phyloP scores from a whole-genome alignment of 2,888 invertebrate species.

The Drosophila parthenogenetica region DNA sequence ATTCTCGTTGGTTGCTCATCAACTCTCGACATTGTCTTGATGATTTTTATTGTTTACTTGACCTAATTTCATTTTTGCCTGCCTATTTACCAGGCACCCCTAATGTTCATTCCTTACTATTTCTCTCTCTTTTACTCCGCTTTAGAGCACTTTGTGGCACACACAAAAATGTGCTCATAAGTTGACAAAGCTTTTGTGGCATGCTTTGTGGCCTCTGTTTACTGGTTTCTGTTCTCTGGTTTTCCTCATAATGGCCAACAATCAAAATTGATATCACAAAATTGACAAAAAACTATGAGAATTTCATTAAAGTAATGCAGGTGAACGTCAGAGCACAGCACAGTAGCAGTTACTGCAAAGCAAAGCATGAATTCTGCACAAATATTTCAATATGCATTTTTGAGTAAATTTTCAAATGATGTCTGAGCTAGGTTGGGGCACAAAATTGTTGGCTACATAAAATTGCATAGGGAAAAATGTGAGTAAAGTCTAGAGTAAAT shows the following conservation, averaged over 20 bases:
- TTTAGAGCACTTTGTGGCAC: slow-evolving; percentile 18
- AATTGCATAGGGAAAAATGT: slow-evolving; percentile 19
- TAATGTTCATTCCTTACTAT: slow-evolving; percentile 26
- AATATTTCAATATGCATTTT: slow-evolving; percentile 69
- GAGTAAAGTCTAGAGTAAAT: too few species aligned
- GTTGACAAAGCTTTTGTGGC: slow-evolving; percentile 55
- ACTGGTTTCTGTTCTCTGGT: background rate
- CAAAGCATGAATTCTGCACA: slow-evolving; percentile 29
- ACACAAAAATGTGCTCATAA: slow-evolving; percentile 68
- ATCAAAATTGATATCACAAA: slow-evolving; percentile 71
- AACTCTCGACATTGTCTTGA: slow-evolving; percentile 65
- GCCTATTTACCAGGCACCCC: slow-evolving; percentile 44
- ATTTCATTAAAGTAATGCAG: slow-evolving; percentile 41
- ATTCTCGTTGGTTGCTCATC: slow-evolving; percentile 52
- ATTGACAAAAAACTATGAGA: slow-evolving; percentile 41
- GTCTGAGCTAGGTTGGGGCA: slow-evolving; percentile 7
- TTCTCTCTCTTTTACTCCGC: background rate
- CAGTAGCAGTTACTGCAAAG: background rate
- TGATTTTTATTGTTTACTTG: slow-evolving; percentile 80
- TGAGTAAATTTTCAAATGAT: slow-evolving; percentile 47
- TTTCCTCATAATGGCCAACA: slow-evolving; percentile 31
- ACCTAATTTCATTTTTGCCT: slow-evolving; percentile 61
- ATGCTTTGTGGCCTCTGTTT: slow-evolving; percentile 48
- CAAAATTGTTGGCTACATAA: slow-evolving; percentile 8
- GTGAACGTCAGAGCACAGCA: slow-evolving; percentile 25